Base-by-base conservation (phyloP, 2,888 invertebrate species). In the Drosophila leonis region DNA sequence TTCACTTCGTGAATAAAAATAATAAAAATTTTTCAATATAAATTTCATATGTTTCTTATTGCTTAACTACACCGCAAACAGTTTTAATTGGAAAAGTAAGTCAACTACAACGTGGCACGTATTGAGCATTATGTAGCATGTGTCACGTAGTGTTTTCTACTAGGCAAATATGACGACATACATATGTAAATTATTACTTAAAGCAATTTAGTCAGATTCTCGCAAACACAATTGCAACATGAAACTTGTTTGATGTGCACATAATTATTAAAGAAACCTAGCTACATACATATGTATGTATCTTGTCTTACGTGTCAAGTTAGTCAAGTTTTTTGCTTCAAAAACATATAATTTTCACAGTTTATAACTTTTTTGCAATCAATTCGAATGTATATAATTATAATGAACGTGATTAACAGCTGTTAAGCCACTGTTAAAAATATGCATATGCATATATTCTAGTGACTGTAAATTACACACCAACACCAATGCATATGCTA, bases 181-280 rank as follows among this genome's bases (percentile, higher is more conserved):
- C 18, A 6, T 12, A 24, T 48, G 31, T 48, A 31, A 20, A 49
- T 33, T 49, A 29, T 49, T 33, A 33, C 8, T 18, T 20, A 31
- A 49, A 13, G 31, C 13, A 13, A 31, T 31, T 49, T 31, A 18
- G 33, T 49, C 31, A 18, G 8, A 20, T 31, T 49, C 49, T 31
- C 18, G n/a, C 29, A 29, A 29, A n/a, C n/a, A n/a, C 29, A 20
- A 49, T 31, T 31, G 48, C 48, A 49, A 49, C 29, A 49, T 31
- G 15, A 49, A 49, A 49, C 49, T 49, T 31, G 31, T 33, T 49
- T 49, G 13, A 20, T 33, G 18, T 18, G 31, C 49, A 29, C 27
- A 48, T 29, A 29, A 29, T 10, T 10, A 13, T 49, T 24, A 0
- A 31, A 18, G n/a, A n/a, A 31, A 18, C 31, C 31, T n/a, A n/a